Conservation (phyloP, 2,113 vertebrate genomes). For the Dicaeum eximium region DNA sequence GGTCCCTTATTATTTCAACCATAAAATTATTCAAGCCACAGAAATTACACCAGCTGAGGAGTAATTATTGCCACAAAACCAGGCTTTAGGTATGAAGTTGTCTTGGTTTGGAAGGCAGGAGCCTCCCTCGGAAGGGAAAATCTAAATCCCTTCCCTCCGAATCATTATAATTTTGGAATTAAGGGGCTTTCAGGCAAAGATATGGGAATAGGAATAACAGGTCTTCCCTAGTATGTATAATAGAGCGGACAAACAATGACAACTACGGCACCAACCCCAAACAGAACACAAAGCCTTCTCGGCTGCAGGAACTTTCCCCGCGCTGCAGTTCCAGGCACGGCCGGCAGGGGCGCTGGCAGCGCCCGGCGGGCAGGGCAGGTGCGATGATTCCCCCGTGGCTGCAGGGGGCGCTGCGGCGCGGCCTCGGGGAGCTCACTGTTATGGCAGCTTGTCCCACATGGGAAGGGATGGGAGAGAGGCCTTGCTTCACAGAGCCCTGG, state of each 20-base stretch:
- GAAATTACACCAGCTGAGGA: not conserved
- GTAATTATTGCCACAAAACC: not conserved
- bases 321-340: rapidly evolving
- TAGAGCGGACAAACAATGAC: not conserved
- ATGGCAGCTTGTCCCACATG: rapidly evolving
- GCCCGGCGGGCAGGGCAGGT: not conserved
- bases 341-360: not conserved
- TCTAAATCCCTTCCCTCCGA: not conserved
- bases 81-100: not conserved
- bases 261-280: too few relatives aligned
- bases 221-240: not conserved
- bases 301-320: rapidly evolving
- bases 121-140: not conserved
- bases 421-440: rapidly evolving
- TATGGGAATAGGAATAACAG: not conserved
- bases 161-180: too few relatives aligned
- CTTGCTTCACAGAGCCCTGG: too few relatives aligned
- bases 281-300: rapidly evolving
- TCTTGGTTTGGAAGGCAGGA: not conserved
- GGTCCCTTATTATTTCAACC: not conserved
- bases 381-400: rapidly evolving
- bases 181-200: not conserved
- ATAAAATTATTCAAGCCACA: not conserved
- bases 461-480: too few relatives aligned
- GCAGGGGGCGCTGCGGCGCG: not conserved